Conservation (phyloP, 2,888 invertebrate species). For the Philaethria dido region DNA sequence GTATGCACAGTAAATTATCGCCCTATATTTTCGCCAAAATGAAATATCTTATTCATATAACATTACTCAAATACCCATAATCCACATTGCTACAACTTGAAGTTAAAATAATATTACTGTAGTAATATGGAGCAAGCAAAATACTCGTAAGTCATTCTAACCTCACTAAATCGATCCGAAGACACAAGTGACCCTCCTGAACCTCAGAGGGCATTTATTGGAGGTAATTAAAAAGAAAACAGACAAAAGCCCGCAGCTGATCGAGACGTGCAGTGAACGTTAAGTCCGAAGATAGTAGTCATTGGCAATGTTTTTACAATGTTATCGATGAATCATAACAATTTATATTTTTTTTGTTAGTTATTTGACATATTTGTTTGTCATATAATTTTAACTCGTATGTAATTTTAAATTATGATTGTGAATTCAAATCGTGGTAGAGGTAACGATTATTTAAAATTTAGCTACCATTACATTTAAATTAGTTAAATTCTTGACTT, state of each 20-base stretch:
- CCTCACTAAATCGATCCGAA: constrained; percentile 45
- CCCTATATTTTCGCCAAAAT: background rate
- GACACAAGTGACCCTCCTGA: constrained; percentile 56
- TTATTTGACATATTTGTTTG: no score
- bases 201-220: constrained; percentile 71
- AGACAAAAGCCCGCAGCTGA: constrained; percentile 77
- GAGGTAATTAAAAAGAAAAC: constrained; percentile 80
- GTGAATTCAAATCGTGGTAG: no score
- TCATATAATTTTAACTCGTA: no score
- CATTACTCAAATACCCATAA: background rate
- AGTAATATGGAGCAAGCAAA: constrained; percentile 2
- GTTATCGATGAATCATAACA: background rate
- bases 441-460: no score
- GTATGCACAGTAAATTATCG: background rate
- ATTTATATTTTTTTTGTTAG: background rate
- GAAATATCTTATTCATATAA: background rate
- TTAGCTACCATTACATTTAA: no score
- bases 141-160: constrained; percentile 30
- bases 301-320: background rate
- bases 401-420: no score
- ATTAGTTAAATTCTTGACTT: no score
- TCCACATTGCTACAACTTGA: background rate
- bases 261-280: constrained; percentile 70
- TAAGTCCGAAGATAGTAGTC: constrained; percentile 53
- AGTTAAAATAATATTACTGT: constrained; percentile 13